phyloP scores from a whole-genome alignment of 2,888 invertebrate genomes.

The Geotrupes spiniger region DNA sequence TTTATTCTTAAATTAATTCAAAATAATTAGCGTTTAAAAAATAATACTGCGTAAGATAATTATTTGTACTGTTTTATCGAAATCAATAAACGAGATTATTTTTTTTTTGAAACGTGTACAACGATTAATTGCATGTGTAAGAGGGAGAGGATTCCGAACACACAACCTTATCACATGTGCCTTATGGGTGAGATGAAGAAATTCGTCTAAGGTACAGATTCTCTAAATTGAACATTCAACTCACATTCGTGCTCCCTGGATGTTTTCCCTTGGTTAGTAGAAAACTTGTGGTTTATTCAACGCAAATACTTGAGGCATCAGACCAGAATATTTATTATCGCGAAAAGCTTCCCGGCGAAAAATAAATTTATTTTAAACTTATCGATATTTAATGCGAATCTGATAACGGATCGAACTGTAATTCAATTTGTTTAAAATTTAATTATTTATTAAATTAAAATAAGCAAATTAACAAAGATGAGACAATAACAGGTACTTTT shows the following conservation, averaged over 20 bases:
- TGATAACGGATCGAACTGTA: too few relatives aligned
- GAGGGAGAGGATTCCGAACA: not conserved
- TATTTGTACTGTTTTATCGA: too few relatives aligned
- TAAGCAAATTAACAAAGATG: not conserved
- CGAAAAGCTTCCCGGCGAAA: not conserved
- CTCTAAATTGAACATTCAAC: slow-evolving; percentile 43
- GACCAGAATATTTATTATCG: slow-evolving; percentile 8
- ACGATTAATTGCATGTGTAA: not conserved
- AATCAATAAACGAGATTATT: too few relatives aligned
- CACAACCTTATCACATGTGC: not conserved
- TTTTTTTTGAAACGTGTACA: too few relatives aligned
- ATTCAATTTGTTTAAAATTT: not conserved
- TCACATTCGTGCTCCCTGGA: slow-evolving; percentile 39
- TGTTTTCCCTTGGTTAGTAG: slow-evolving; percentile 35
- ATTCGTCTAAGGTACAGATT: slow-evolving; percentile 42
- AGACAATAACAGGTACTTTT: too few relatives aligned
- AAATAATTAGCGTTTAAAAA: too few relatives aligned
- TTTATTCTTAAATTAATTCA: too few relatives aligned
- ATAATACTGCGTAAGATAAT: too few relatives aligned
- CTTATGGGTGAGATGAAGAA: slow-evolving; percentile 41
- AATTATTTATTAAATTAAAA: not conserved
- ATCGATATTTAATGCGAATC: too few relatives aligned
- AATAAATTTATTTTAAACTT: too few relatives aligned
- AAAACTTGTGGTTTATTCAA: slow-evolving; percentile 14
- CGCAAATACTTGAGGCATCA: slow-evolving; percentile 7